A percentile compares a stretch with the other conserved stretches of the same genome.
These are phyloP conservation scores for Spilarctia lutea DNA, from an alignment of 2,888 invertebrate species.

Conservation along the genomic window DNA sequence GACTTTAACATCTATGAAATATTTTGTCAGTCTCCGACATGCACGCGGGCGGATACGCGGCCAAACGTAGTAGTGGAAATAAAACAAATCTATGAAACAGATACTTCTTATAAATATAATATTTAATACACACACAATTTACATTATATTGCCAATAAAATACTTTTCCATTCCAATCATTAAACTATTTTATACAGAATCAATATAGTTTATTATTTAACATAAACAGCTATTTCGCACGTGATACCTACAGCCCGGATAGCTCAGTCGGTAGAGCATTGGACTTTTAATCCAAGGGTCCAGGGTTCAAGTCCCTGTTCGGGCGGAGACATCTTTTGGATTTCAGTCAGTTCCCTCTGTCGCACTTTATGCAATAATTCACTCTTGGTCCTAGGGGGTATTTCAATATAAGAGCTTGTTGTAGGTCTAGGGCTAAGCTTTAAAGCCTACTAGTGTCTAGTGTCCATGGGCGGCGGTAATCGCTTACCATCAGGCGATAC, in stretches of 20 bases:
- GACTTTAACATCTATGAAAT: no score
- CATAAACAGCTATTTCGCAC: constrained; percentile 6
- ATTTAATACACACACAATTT: not conserved
- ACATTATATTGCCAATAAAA: not conserved
- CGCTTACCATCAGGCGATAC: no score
- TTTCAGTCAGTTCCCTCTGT: no score
- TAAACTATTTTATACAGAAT: not conserved
- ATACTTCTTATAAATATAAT: not conserved
- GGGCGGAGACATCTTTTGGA: constrained; percentile 34
- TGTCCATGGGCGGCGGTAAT: no score
- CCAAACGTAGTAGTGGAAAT: no score
- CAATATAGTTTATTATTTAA: not conserved
- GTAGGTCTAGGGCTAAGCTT: no score
- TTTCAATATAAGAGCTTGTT: no score
- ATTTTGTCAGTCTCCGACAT: no score
- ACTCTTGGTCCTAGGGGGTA: no score
- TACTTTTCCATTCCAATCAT: not conserved
- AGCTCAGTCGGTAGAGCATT: constrained; percentile 92
- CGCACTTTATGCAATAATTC: no score
- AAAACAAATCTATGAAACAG: not conserved
- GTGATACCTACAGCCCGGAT: constrained; percentile 50
- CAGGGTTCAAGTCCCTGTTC: constrained; percentile 55
- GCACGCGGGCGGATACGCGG: no score
- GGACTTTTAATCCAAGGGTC: constrained; percentile 92
- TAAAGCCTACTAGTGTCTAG: no score